A percentile compares a stretch with the other conserved stretches of the same genome.
These are phyloP conservation scores for Dendrocincla tyrannina DNA, from an alignment of 2,797 vertebrate genomes.

Conservation along the genomic window DNA sequence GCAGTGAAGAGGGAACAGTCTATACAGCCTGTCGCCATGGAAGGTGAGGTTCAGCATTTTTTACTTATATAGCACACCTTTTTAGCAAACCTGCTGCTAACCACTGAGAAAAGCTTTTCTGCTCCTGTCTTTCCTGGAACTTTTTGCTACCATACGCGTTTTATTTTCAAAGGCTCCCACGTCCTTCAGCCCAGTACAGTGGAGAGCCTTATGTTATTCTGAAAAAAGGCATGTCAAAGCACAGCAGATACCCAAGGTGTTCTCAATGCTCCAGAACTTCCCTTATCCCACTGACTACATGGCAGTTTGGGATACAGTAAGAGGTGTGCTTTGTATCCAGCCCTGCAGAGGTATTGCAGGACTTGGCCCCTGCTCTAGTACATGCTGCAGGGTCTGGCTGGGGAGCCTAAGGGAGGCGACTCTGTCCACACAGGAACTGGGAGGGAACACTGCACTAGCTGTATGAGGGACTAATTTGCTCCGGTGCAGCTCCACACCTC, in stretches of 20 bases:
- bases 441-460: background rate
- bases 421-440: background rate
- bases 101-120: background rate
- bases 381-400: background rate
- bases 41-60: conserved; percentile 81
- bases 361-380: background rate
- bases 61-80: background rate
- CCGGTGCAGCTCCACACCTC: background rate
- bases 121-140: background rate
- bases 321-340: background rate
- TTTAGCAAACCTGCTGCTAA: background rate
- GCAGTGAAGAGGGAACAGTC: conserved; percentile 96
- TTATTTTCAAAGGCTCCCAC: background rate
- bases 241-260: background rate
- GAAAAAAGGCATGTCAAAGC: background rate
- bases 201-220: background rate
- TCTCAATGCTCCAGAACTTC: background rate
- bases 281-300: rapidly evolving
- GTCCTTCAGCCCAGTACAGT: background rate
- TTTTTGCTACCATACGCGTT: background rate
- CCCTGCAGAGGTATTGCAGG: background rate
- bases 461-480: background rate
- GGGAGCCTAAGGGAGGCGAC: background rate
- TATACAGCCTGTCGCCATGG: conserved; percentile 98
- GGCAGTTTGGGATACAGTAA: background rate